Conservation (phyloP, 2,797 vertebrate genomes). For the Bryconaethiops microstoma region DNA sequence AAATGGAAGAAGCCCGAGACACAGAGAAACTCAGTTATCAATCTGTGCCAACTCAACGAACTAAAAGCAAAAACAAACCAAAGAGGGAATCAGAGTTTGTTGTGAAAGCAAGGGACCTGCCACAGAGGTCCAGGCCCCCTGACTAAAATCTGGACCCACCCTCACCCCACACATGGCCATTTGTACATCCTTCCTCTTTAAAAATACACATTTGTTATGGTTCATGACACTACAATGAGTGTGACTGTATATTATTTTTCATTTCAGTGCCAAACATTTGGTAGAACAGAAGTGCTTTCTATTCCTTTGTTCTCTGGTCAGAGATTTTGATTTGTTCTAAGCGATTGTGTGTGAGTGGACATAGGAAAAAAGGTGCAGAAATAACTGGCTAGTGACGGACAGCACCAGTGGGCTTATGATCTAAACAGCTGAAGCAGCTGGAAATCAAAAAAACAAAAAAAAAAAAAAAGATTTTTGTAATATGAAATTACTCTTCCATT, state of each 20-base stretch:
- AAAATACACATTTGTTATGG: slow-evolving; percentile 59
- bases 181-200: slow-evolving; percentile 54
- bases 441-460: not conserved
- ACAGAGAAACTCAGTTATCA: slow-evolving; percentile 54
- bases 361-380: not conserved
- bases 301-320: slow-evolving; percentile 55
- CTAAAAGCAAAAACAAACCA: slow-evolving; percentile 60
- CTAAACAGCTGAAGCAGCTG: not conserved
- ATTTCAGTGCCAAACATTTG: slow-evolving; percentile 43
- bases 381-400: slow-evolving; percentile 9
- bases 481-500: not conserved
- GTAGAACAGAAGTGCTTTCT: slow-evolving; percentile 49
- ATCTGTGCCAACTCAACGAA: slow-evolving; percentile 64
- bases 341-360: slow-evolving; percentile 53
- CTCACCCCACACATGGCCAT: slow-evolving; percentile 37
- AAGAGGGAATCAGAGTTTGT: slow-evolving; percentile 48
- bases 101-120: slow-evolving; percentile 57
- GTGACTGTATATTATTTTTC: slow-evolving; percentile 64
- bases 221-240: slow-evolving; percentile 61
- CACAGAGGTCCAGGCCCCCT: slow-evolving; percentile 69
- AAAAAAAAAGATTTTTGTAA: not conserved
- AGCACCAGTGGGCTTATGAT: not conserved
- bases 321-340: slow-evolving; percentile 51
- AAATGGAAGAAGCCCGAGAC: slow-evolving; percentile 63
- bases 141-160: slow-evolving; percentile 59